Conservation (phyloP, 2,113 vertebrate species). For the Vulpes vulpes region DNA sequence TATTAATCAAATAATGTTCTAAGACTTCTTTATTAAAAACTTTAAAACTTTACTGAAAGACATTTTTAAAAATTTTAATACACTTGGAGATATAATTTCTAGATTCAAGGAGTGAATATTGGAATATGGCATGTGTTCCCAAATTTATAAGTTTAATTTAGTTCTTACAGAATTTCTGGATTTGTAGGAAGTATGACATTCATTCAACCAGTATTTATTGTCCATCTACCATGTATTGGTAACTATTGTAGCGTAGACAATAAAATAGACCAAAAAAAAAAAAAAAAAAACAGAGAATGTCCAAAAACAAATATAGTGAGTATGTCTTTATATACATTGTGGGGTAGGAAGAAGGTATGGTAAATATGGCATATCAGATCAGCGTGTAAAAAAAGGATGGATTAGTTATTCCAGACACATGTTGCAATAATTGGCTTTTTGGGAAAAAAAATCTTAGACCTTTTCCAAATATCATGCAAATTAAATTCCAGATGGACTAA, state of each 20-base stretch:
- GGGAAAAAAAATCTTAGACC: not conserved
- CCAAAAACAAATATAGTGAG: not conserved
- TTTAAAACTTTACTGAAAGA: not conserved
- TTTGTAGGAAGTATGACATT: not conserved
- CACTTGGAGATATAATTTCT: not conserved
- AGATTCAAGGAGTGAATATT: conserved; percentile 20
- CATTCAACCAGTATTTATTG: conserved; percentile 15
- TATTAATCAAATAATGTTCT: not conserved
- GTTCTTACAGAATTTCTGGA: not conserved
- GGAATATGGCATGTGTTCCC: not conserved
- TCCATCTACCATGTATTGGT: not conserved
- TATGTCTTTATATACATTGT: not conserved
- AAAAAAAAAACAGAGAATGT: not conserved
- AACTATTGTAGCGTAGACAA: not conserved
- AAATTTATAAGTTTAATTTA: conserved; percentile 43
- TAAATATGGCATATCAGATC: not conserved
- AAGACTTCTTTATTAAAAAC: not conserved
- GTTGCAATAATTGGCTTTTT: not conserved
- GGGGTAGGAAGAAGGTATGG: not conserved
- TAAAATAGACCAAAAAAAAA: conserved; percentile 24
- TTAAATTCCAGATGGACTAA: not conserved
- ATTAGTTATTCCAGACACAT: not conserved
- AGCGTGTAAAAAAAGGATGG: conserved; percentile 11
- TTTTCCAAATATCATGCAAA: not conserved
- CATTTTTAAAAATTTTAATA: not conserved